Evolutionary conservation across 2,888 invertebrate species (phyloP), one percentile per base, ranked within the genome.

Genomic region (Apoderus coryli): DNA sequence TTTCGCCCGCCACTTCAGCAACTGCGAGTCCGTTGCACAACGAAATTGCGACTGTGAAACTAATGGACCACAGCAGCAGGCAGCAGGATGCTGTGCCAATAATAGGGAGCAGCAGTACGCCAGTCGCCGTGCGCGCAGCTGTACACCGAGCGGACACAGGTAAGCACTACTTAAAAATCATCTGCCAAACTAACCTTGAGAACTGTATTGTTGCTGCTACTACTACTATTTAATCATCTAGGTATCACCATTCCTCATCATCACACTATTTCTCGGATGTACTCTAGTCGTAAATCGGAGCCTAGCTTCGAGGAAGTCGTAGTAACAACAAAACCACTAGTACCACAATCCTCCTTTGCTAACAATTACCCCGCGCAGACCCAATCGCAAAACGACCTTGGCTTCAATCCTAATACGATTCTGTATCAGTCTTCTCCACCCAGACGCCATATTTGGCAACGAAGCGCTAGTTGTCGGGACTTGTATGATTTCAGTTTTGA

Each of bases 401-500:
- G 52, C 30, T 41, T 31, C 26, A 37, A 33, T 36, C 38, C 27
- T 10, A 14, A 27, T n/a, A n/a, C n/a, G n/a, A n/a, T n/a, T n/a
- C n/a, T n/a, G n/a, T n/a, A n/a, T n/a, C n/a, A n/a, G n/a, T n/a
- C n/a, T n/a, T n/a, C 48, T 23, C 50, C 57, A 39, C 55, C 60
- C 34, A 60, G 64, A 49, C 57, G 60, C 41, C 64, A 64, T 48
- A 56, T 67, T 35, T 79, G 80, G 78, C 74, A 79, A 40, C 76
- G 82, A 51, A 80, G 80, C 53, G 76, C 78, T 46, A 80, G 80
- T 50, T 82, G 82, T 59, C 76, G 79, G 59, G 81, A 84, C 52
- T 65, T 85, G 37, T 76, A 77, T 53, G 79, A 79, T 54, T 76
- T 72, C 54, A 75, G 72, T 57, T 76, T 76, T 57, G 75, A 76